Conservation (phyloP, 2,797 vertebrate species). For the Xenentodon cancila region DNA sequence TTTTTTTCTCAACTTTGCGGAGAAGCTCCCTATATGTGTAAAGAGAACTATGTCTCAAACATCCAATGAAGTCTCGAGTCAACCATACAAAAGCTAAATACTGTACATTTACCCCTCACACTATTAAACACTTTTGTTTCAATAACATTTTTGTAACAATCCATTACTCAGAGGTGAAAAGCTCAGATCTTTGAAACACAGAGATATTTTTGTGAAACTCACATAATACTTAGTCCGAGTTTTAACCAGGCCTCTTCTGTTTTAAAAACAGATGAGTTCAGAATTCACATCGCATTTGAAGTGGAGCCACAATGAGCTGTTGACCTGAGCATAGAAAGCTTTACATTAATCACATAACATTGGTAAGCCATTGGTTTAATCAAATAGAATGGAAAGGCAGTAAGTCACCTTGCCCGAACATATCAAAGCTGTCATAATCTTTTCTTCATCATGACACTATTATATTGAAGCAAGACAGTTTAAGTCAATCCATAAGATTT, state of each 20-base stretch:
- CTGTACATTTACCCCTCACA: constrained; percentile 98
- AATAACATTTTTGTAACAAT: constrained; percentile 96
- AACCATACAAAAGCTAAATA: constrained; percentile 99
- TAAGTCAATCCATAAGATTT: constrained; percentile 80
- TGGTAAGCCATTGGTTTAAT: constrained; percentile 98
- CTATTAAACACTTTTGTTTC: constrained; percentile 98
- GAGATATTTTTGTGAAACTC: constrained; percentile 83
- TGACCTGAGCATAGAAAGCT: constrained; percentile 99
- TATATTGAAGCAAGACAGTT: constrained; percentile 82
- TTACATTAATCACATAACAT: constrained; percentile 98
- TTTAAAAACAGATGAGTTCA: constrained; percentile 72
- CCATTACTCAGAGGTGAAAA: constrained; percentile 87
- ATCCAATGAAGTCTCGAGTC: constrained; percentile 96
- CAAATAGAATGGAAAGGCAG: constrained; percentile 80
- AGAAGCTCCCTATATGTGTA: constrained; percentile 78
- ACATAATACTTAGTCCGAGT: constrained; percentile 88
- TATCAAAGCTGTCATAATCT: constrained; percentile 81
- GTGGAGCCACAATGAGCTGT: constrained; percentile 90
- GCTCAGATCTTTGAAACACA: constrained; percentile 99
- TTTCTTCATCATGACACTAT: constrained; percentile 80
- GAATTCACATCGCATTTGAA: constrained; percentile 83
- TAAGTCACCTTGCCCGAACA: constrained; percentile 77
- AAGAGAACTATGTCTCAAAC: constrained; percentile 89
- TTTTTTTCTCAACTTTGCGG: constrained; percentile 74
- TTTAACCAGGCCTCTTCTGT: constrained; percentile 67